Base-by-base conservation (phyloP, 2,888 invertebrate species). In the Ophioninae sp. region DNA sequence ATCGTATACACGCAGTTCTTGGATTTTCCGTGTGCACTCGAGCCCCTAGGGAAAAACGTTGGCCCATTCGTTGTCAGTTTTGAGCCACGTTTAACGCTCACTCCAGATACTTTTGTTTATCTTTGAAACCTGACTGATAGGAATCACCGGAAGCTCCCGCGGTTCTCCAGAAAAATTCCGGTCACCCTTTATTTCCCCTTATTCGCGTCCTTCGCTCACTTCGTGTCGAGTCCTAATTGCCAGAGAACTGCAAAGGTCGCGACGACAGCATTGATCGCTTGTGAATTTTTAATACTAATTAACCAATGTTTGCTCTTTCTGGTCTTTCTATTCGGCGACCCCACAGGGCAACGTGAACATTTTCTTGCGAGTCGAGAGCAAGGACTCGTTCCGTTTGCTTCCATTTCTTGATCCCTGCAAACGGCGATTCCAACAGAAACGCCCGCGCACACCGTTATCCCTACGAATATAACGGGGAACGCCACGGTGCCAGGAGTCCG, bases 231-330 rank as follows among this genome's bases (percentile, higher is more conserved):
- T 73, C 50, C 17, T 88, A 88, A 88, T 88, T 87, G 85, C 86
- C 74, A 68, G 81, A 77, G 85, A 82, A 82, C 86, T 50, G 21
- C 37, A 59, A 59, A 79, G 20, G 30, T 7, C 6, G 10, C 59
- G 37, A 6, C n/a, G 13, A 39, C 37, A 61, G 84, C 85, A 84
- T 87, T 87, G 89, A 90, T 91, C 86, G 87, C 87, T 90, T 87
- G 87, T 86, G 86, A 89, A 90, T 87, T 87, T 80, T 87, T 84
- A 84, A 88, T 90, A 79, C 88, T 88, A 90, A 89, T 90, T 89
- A 89, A 87, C 82, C 85, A 87, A 90, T 89, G 68, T 73, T 30
- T 74, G 21, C 21, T 3, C n/a, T 30, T 56, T 10, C 56, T 23
- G 20, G 23, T 3, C 61, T 80, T 59, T 39, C 83, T 84, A 82